Evolutionary conservation across 2,888 invertebrate genomes (phyloP).

Genomic region (Belgica antarctica): DNA sequence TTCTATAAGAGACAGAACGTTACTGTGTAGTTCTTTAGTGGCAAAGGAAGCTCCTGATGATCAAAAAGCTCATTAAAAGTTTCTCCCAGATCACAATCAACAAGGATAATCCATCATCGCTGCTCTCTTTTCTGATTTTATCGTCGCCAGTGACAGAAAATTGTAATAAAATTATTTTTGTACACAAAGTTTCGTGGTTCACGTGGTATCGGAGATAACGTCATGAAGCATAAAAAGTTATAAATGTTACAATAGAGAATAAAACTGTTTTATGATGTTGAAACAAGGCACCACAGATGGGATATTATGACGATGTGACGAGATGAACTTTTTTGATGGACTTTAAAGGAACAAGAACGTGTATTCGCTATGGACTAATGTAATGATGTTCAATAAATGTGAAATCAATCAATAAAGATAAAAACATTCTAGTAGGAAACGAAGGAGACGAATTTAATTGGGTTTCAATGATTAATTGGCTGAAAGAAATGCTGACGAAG

Average conservation of each 20-base stretch:
- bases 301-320: not conserved
- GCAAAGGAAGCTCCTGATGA: too few relatives aligned
- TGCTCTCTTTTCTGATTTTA: not conserved
- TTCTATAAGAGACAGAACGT: too few relatives aligned
- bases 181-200: not conserved
- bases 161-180: slow-evolving; percentile 19
- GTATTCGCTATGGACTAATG: too few relatives aligned
- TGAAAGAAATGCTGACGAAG: not conserved
- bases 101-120: slow-evolving; percentile 15
- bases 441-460: not conserved
- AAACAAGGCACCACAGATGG: not conserved
- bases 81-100: not conserved
- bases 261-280: slow-evolving; percentile 15
- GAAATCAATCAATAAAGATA: slow-evolving; percentile 22
- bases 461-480: not conserved
- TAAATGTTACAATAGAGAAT: slow-evolving; percentile 28
- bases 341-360: not conserved
- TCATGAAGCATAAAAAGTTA: slow-evolving; percentile 10
- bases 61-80: not conserved
- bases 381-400: slow-evolving; percentile 1
- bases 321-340: not conserved
- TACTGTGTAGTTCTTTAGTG: too few relatives aligned
- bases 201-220: too few relatives aligned
- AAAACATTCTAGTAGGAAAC: slow-evolving; percentile 4
- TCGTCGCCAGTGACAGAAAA: not conserved